Base-by-base conservation (phyloP, 35 echinoderm and acorn worm species). In the Acanthaster planci region DNA sequence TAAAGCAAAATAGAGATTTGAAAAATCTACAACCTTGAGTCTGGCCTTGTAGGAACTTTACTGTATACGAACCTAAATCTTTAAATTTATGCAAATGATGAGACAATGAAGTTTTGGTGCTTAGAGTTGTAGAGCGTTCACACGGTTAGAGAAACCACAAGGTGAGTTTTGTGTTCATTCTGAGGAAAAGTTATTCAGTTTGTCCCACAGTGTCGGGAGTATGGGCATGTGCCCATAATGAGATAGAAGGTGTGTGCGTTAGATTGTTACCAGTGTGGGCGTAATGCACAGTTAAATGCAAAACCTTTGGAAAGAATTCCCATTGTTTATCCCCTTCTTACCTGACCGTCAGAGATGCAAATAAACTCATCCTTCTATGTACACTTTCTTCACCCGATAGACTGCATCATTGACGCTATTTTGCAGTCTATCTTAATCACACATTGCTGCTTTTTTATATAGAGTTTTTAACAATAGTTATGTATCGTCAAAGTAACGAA, bases 381-480 rank as follows among this genome's bases (percentile, higher is more conserved):
- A 31, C 64, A 72, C 29, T 72, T 72, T 72, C 34, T 31, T 72
- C 26, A 72, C 64, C 26, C 30, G 23, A 34, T 29, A 72, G 64
- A 72, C 64, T 29, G 23, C 4, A 72, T 26, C 64, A 21, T 27
- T 72, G 64, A n/a, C n/a, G n/a, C n/a, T n/a, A n/a, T n/a, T n/a
- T n/a, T n/a, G n/a, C n/a, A n/a, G 64, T 72, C 64, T 72, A 29
- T 72, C 30, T 26, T 72, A 72, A 72, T 72, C 64, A 72, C 64
- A 72, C 30, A 72, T 72, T 72, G 64, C 64, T 72, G 64, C 64
- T 72, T 72, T 59, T 72, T 72, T 72, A 72, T 72, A 72, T 72
- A 72, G 64, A 72, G 64, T 72, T 72, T 47, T 72, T 72, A 72
- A 31, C 15, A 72, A 21, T 72, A 72, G 64, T 72, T 72, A 72